These are phyloP conservation scores for Vanessa cardui DNA, from an alignment of 2,888 invertebrate genomes.

Conservation along the genomic window DNA sequence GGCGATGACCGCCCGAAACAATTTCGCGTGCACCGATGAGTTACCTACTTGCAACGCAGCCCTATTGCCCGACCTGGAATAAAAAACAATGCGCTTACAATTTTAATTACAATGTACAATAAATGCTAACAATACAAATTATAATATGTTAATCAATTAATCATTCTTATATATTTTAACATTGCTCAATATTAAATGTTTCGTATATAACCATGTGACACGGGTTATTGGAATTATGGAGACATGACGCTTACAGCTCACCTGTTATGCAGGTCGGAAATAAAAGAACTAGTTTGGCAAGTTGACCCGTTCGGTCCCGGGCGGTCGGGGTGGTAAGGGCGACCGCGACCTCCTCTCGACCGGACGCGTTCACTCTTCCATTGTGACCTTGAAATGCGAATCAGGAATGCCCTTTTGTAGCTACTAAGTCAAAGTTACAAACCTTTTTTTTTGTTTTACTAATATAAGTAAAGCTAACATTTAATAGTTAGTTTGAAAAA, in stretches of 20 bases:
- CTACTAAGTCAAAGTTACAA: slow-evolving; percentile 5
- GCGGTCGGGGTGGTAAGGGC: slow-evolving; percentile 59
- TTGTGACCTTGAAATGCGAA: slow-evolving; percentile 69
- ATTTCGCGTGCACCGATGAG: slow-evolving; percentile 50
- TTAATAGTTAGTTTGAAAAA: no score
- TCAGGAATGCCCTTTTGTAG: slow-evolving; percentile 40
- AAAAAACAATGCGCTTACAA: slow-evolving; percentile 39
- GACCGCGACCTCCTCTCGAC: slow-evolving; percentile 72
- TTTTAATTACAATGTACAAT: slow-evolving; percentile 5
- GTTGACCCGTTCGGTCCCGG: slow-evolving; percentile 52
- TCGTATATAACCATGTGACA: slow-evolving; percentile 8
- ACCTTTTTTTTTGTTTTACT: neutral
- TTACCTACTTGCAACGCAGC: slow-evolving; percentile 44
- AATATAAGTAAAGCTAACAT: no score
- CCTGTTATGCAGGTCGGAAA: slow-evolving; percentile 52
- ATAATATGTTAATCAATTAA: slow-evolving; percentile 10
- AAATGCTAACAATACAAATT: slow-evolving; percentile 21
- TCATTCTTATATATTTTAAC: slow-evolving; percentile 10
- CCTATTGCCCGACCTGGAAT: slow-evolving; percentile 44
- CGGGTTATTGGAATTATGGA: slow-evolving; percentile 26
- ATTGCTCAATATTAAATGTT: neutral
- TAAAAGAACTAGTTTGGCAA: slow-evolving; percentile 63
- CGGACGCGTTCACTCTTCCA: slow-evolving; percentile 65
- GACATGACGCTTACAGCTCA: slow-evolving; percentile 36
- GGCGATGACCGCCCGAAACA: slow-evolving; percentile 52